phyloP scores from a whole-genome alignment of 2,888 invertebrate genomes.

The Pyrochroa serraticornis region DNA sequence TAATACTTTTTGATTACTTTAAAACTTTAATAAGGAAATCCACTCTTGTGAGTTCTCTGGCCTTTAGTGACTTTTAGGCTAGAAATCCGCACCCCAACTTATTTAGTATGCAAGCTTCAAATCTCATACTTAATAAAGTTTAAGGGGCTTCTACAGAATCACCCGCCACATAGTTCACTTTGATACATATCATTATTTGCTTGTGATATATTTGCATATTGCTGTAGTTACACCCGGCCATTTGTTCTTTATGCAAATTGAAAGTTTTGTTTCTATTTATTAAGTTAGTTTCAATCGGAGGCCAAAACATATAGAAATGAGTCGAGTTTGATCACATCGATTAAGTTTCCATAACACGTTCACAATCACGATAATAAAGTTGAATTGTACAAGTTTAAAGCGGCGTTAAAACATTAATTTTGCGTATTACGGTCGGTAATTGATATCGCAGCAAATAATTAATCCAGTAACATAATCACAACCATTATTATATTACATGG shows the following conservation, averaged over 20 bases:
- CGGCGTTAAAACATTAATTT: slow-evolving; percentile 42
- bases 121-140: slow-evolving; percentile 44
- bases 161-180: slow-evolving; percentile 19
- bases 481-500: slow-evolving; percentile 38
- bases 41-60: slow-evolving; percentile 26
- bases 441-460: slow-evolving; percentile 40
- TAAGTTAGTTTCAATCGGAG: not conserved
- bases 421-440: slow-evolving; percentile 38
- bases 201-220: slow-evolving; percentile 24
- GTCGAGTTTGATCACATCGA: slow-evolving; percentile 37
- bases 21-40: slow-evolving; percentile 46
- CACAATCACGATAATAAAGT: slow-evolving; percentile 36
- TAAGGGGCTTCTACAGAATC: slow-evolving; percentile 17
- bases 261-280: not conserved
- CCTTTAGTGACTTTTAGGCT: slow-evolving; percentile 23
- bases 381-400: slow-evolving; percentile 34
- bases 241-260: not conserved
- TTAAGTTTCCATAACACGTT: slow-evolving; percentile 30
- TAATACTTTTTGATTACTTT: slow-evolving; percentile 52
- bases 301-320: slow-evolving; percentile 17
- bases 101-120: slow-evolving; percentile 46
- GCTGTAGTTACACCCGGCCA: not conserved
- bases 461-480: slow-evolving; percentile 40
- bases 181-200: slow-evolving; percentile 25
- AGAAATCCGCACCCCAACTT: slow-evolving; percentile 28